Conservation (phyloP, 2,797 vertebrate species). For the Peromyscus nudipes region DNA sequence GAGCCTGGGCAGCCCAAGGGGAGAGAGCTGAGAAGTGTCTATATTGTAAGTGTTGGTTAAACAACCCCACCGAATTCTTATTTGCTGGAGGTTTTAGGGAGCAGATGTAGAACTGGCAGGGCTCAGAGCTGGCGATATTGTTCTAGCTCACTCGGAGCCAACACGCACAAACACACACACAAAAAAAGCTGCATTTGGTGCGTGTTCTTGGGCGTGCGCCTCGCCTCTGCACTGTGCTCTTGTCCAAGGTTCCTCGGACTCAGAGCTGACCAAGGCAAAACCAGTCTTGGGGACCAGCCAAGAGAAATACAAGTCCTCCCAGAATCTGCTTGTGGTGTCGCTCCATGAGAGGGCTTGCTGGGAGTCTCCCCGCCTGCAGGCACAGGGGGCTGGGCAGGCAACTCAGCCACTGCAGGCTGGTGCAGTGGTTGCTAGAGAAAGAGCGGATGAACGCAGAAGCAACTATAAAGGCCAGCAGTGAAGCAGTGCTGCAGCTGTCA, state of each 20-base stretch:
- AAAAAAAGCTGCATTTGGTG: slow-evolving; percentile 86
- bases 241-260: slow-evolving; percentile 88
- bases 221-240: slow-evolving; percentile 76
- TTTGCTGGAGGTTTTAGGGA: slow-evolving; percentile 94
- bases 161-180: slow-evolving; percentile 83
- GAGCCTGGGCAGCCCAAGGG: slow-evolving; percentile 68
- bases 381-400: slow-evolving; percentile 86
- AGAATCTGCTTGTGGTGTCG: slow-evolving; percentile 85
- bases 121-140: slow-evolving; percentile 90
- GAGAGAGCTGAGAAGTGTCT: slow-evolving; percentile 89
- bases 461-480: slow-evolving; percentile 88
- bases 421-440: slow-evolving; percentile 89
- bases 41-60: slow-evolving; percentile 92
- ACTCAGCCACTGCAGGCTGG: slow-evolving; percentile 86
- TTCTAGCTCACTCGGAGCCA: slow-evolving; percentile 89
- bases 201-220: slow-evolving; percentile 72
- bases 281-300: slow-evolving; percentile 86
- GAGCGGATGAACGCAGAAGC: slow-evolving; percentile 89
- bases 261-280: slow-evolving; percentile 85
- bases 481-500: slow-evolving; percentile 91
- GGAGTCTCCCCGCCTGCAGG: slow-evolving; percentile 86
- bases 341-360: slow-evolving; percentile 75
- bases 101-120: slow-evolving; percentile 93
- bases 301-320: slow-evolving; percentile 90
- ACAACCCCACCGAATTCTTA: slow-evolving; percentile 91